Conservation (phyloP, 2,888 invertebrate genomes). For the Eurois occulta region DNA sequence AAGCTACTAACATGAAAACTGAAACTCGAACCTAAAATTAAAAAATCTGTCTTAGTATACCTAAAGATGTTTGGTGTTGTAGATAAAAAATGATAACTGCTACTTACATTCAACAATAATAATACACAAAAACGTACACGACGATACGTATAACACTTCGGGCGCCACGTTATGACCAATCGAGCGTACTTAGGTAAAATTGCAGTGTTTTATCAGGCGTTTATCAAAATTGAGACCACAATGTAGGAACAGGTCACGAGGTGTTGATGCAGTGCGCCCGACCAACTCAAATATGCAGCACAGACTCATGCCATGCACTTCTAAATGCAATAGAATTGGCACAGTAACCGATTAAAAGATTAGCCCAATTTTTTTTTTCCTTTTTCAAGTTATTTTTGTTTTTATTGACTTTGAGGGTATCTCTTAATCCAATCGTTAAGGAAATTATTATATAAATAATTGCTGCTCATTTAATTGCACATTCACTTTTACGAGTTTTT, state of each 20-base stretch:
- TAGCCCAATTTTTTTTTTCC: neutral
- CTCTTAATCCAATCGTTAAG: slow-evolving; percentile 9
- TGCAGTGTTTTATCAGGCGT: slow-evolving; percentile 43
- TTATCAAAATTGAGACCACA: slow-evolving; percentile 52
- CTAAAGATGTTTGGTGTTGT: neutral
- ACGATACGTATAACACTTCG: neutral
- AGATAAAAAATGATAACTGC: neutral
- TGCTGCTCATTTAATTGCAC: slow-evolving; percentile 10
- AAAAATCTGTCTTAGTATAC: neutral
- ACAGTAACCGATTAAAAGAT: neutral
- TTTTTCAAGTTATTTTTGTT: neutral
- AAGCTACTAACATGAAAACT: neutral
- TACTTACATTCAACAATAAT: neutral
- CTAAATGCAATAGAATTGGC: slow-evolving; percentile 34
- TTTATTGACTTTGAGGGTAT: neutral
- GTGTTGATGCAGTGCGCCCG: slow-evolving; percentile 61
- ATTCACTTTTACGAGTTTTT: slow-evolving; percentile 36
- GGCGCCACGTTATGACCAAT: slow-evolving; percentile 18
- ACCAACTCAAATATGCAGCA: slow-evolving; percentile 57
- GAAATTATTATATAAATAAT: slow-evolving; percentile 9
- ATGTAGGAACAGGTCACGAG: slow-evolving; percentile 55
- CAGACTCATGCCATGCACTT: slow-evolving; percentile 37
- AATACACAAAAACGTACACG: neutral
- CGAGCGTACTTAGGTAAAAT: slow-evolving; percentile 25
- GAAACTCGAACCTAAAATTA: neutral